Percentiles rank a stretch among this genome's conserved stretches.
Evolutionary conservation across 2,797 vertebrate species (phyloP).

Genomic region (Erithacus rubecula): DNA sequence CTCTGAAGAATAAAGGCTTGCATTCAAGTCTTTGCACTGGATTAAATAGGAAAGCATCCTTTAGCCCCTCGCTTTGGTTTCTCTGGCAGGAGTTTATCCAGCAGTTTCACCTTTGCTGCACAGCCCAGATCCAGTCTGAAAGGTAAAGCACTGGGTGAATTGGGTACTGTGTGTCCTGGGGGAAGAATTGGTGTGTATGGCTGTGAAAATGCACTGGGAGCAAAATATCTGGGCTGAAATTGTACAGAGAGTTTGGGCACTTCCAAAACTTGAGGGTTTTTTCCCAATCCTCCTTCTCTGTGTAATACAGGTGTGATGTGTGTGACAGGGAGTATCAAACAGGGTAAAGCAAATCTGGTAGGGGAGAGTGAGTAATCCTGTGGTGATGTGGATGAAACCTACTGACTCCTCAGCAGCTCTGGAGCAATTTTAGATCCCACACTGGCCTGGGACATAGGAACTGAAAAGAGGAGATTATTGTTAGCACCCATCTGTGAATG

Average conservation of each 20-base stretch:
- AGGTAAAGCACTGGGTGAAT: neutral
- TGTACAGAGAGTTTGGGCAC: neutral
- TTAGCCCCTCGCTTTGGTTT: neutral
- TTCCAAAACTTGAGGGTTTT: neutral
- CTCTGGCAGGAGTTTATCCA: neutral
- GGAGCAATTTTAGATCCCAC: neutral
- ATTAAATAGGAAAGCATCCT: neutral
- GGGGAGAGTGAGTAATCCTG: neutral
- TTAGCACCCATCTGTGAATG: neutral
- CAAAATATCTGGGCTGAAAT: neutral
- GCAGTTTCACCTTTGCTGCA: neutral
- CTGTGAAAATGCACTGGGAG: neutral
- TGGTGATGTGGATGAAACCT: neutral
- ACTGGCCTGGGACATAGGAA: neutral
- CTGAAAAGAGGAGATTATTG: neutral
- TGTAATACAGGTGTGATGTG: too few species aligned
- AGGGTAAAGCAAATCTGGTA: neutral
- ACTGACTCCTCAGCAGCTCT: neutral
- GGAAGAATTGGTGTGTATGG: fast-evolving
- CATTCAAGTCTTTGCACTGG: neutral
- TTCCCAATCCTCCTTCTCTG: fast-evolving
- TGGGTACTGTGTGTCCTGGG: neutral
- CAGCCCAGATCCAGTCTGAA: neutral
- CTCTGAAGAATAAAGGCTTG: neutral
- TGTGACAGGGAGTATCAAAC: too few species aligned